These are phyloP conservation scores for Misgurnus mizolepis DNA, from an alignment of 2,113 vertebrate genomes.

Conservation along the genomic window DNA sequence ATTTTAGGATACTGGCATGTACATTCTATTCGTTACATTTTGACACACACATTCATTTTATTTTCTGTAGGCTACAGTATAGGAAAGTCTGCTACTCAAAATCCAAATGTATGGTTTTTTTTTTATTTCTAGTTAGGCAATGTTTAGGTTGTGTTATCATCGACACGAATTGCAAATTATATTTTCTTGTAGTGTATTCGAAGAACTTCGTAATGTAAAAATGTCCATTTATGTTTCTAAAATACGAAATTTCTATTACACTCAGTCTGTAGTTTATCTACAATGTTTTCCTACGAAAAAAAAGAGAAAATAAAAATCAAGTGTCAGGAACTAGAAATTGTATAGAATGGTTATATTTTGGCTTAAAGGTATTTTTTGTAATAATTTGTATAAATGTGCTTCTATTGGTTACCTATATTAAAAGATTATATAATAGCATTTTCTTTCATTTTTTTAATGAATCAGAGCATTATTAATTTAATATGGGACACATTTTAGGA, in stretches of 20 bases:
- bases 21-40: background rate
- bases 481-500: too few species aligned
- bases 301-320: background rate
- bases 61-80: too few species aligned
- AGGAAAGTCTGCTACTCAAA: too few species aligned
- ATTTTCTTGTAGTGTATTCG: background rate
- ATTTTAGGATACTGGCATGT: background rate
- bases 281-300: background rate
- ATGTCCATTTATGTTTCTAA: background rate
- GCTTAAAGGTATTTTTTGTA: background rate
- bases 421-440: too few species aligned
- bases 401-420: too few species aligned
- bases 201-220: background rate
- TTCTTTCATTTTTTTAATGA: too few species aligned
- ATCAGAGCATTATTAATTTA: too few species aligned
- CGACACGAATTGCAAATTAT: background rate
- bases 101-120: background rate
- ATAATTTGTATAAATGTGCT: background rate
- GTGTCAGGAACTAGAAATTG: background rate
- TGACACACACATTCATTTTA: too few species aligned
- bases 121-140: background rate
- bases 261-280: background rate
- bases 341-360: background rate
- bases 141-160: background rate
- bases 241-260: background rate